Evolutionary conservation across 1,140 invertebrate species (phyloP).

Genomic region (Venturia canescens): DNA sequence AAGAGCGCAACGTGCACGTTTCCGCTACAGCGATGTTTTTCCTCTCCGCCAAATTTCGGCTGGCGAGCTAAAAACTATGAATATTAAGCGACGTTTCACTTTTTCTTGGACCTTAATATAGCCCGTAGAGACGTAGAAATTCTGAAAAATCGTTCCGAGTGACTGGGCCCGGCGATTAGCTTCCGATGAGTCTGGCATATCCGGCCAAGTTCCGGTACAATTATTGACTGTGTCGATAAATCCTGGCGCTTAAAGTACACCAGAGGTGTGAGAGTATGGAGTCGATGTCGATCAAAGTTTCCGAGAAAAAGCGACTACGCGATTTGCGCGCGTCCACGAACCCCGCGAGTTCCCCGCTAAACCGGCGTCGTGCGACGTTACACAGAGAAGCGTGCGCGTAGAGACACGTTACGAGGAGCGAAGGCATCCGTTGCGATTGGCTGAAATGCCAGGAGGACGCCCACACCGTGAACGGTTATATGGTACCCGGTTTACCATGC

Average conservation of each 20-base stretch:
- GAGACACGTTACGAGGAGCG: conserved; percentile 13
- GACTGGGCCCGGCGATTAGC: neutral
- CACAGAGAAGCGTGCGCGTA: conserved; percentile 5
- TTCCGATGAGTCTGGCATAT: neutral
- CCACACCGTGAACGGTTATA: conserved; percentile 69
- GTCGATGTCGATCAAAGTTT: neutral
- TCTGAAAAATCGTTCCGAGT: neutral
- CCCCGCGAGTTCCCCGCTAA: neutral
- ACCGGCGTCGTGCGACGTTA: neutral
- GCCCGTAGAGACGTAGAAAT: too few relatives aligned
- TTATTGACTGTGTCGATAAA: neutral
- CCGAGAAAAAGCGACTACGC: conserved; percentile 13
- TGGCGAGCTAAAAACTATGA: neutral
- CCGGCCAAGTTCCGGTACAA: neutral
- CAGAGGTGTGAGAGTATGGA: neutral
- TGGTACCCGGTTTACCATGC: conserved; percentile 65
- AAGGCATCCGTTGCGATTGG: conserved; percentile 58
- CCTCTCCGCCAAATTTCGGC: neutral
- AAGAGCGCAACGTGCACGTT: neutral
- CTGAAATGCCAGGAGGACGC: conserved; percentile 63
- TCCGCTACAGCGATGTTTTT: neutral
- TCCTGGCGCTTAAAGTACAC: neutral
- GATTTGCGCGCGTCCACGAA: neutral
- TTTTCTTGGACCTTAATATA: neutral
- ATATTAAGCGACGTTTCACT: neutral